Percentiles rank a stretch among this genome's conserved stretches.
Conservation (phyloP, 2,888 invertebrate genomes). For the Myathropa florea region DNA sequence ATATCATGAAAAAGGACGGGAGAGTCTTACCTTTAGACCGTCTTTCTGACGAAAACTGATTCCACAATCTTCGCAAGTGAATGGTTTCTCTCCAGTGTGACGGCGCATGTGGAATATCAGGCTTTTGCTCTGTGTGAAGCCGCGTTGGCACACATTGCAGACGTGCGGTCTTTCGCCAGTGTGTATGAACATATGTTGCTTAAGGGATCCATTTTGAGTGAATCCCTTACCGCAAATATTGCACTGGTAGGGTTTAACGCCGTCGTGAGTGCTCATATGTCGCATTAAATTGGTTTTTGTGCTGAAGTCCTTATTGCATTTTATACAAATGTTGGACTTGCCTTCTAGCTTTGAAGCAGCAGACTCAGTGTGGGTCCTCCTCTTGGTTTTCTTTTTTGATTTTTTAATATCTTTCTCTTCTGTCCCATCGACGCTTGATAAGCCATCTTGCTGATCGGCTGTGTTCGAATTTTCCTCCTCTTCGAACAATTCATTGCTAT, state of each 20-base stretch:
- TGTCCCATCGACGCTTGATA: constrained; percentile 4
- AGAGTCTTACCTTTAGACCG: constrained; percentile 74
- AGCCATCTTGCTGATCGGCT: constrained; percentile 2
- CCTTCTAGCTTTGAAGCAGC: constrained; percentile 46
- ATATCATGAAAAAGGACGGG: neutral
- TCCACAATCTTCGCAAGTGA: constrained; percentile 76
- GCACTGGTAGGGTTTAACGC: constrained; percentile 75
- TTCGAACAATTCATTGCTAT: constrained; percentile 17
- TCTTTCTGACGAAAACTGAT: constrained; percentile 77
- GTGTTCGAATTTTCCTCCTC: constrained; percentile 29
- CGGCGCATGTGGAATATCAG: constrained; percentile 77
- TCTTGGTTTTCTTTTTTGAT: constrained; percentile 32
- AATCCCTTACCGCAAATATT: constrained; percentile 75
- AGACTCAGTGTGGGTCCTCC: neutral
- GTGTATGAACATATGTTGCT: constrained; percentile 77
- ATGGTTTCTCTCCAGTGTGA: constrained; percentile 78
- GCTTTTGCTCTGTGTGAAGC: constrained; percentile 77
- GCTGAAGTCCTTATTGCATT: constrained; percentile 77
- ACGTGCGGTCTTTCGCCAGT: constrained; percentile 77
- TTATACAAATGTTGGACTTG: constrained; percentile 73
- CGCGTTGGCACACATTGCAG: constrained; percentile 75
- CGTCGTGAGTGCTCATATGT: constrained; percentile 76
- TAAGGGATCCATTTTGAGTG: constrained; percentile 76
- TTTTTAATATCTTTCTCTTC: neutral
- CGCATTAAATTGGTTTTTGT: constrained; percentile 78